Evolutionary conservation across 2,797 vertebrate species (phyloP), one percentile per base, ranked within the genome.

Genomic region (Tenualosa ilisha): DNA sequence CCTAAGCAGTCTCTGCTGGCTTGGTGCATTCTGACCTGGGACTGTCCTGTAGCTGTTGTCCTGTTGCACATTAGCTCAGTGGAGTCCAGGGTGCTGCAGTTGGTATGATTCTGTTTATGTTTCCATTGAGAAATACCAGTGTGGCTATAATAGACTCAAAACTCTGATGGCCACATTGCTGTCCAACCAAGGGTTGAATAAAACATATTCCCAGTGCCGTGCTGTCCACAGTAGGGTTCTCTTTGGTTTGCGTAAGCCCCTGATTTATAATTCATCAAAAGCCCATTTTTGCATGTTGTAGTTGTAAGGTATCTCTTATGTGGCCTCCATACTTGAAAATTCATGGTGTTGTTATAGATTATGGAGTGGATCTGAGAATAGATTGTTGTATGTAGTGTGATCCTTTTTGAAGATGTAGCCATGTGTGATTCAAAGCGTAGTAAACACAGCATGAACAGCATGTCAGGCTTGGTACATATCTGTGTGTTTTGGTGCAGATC

Each of bases 201-300:
- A 37, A 75, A 43, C 68, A 75, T 31, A 37, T 12, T 9, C 26
- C 12, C 26, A 31, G 65, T 31, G 12, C 11, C 37, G 65, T 24
- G 17, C 22, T 1, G 68, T 6, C 37, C 37, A 15, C 37, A 40
- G 68, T 75, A 13, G 37, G 31, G 20, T 40, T 75, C 15, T 75
- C 68, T 75, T 75, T 75, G 68, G 68, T 75, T 40, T 75, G 15
- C 15, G 43, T 43, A 37, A 40, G 40, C 6, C 37, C 15, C 68
- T 20, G 17, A 75, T 75, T 17, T 37, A 75, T 43, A 40, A 75
- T 75, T 75, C 13, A 75, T 75, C 68, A 75, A 75, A 75, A 43
- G 37, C 5, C 31, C 15, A 75, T 43, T 43, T 31, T 75, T 43
- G 68, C 31, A 20, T 31, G 40, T 75, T 75, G 43, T 6, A 40